These are phyloP conservation scores for Dendrocincla tyrannina DNA, from an alignment of 2,797 vertebrate species.

Conservation along the genomic window DNA sequence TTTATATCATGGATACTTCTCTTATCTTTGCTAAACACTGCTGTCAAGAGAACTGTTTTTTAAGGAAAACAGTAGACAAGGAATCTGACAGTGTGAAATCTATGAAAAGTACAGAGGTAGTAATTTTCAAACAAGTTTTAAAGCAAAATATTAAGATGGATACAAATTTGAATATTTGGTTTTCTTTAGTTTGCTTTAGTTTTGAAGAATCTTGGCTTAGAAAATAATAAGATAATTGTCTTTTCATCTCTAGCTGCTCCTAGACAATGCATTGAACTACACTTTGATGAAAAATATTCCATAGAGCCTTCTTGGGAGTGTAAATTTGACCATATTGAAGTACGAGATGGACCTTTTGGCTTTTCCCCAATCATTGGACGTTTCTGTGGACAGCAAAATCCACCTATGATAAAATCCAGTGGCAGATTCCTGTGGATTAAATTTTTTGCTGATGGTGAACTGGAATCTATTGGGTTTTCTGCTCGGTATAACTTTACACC, in stretches of 20 bases:
- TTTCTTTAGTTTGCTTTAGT: not conserved
- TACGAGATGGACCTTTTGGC: constrained; percentile 97
- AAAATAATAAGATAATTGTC: not conserved
- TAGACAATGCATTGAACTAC: constrained; percentile 97
- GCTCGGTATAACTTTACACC: constrained; percentile 98
- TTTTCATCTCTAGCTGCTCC: constrained; percentile 86
- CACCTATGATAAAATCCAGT: constrained; percentile 95
- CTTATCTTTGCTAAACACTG: not conserved
- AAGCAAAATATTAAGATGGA: not conserved
- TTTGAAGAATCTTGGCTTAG: not conserved
- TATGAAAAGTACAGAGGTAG: not conserved
- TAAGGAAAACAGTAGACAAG: not conserved
- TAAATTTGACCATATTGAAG: constrained; percentile 99
- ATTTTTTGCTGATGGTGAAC: constrained; percentile 97
- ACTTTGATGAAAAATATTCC: constrained; percentile 97
- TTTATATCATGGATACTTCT: not conserved
- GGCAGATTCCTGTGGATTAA: constrained; percentile 99
- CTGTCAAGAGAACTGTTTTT: not conserved
- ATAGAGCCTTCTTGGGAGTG: constrained; percentile 99
- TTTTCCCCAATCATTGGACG: constrained; percentile 98
- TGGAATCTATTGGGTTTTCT: constrained; percentile 97
- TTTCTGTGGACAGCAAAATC: constrained; percentile 95
- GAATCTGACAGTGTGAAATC: not conserved
- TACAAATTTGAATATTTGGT: not conserved
- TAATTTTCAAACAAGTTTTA: not conserved